phyloP scores from a whole-genome alignment of 2,113 vertebrate species.

The Phasianus colchicus region DNA sequence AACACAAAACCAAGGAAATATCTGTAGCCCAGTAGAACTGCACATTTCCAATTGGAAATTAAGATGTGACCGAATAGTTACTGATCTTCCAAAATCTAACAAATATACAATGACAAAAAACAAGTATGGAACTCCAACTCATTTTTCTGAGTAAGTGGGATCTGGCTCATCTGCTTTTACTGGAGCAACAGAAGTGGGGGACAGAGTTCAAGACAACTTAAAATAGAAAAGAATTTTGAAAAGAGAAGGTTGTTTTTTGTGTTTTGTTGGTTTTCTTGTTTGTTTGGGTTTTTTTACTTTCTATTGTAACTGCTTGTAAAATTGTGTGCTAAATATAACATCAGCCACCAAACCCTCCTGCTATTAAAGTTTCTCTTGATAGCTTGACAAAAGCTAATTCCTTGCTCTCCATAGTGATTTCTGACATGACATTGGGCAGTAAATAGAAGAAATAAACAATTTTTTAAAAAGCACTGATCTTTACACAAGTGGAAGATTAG shows the following conservation, averaged over 20 bases:
- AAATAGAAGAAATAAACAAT: neutral
- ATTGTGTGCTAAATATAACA: neutral
- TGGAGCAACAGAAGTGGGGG: neutral
- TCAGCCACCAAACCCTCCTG: neutral
- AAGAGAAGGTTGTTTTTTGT: neutral
- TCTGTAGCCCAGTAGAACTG: neutral
- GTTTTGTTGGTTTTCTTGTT: neutral
- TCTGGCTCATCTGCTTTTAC: neutral
- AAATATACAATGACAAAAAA: neutral
- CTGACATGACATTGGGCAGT: neutral
- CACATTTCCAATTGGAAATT: neutral
- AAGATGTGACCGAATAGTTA: neutral
- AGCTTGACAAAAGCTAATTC: neutral
- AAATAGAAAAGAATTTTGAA: neutral
- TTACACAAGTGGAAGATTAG: neutral
- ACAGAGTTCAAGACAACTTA: neutral
- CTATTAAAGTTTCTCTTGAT: neutral
- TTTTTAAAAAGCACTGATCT: neutral
- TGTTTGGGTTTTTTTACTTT: neutral
- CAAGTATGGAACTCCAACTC: fast-evolving
- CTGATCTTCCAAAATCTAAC: neutral
- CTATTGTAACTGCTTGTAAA: neutral
- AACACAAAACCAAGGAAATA: neutral
- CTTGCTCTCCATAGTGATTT: neutral
- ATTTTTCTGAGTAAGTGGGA: neutral